These are phyloP conservation scores for Equus przewalskii DNA, from an alignment of 2,113 vertebrate genomes.

Conservation along the genomic window DNA sequence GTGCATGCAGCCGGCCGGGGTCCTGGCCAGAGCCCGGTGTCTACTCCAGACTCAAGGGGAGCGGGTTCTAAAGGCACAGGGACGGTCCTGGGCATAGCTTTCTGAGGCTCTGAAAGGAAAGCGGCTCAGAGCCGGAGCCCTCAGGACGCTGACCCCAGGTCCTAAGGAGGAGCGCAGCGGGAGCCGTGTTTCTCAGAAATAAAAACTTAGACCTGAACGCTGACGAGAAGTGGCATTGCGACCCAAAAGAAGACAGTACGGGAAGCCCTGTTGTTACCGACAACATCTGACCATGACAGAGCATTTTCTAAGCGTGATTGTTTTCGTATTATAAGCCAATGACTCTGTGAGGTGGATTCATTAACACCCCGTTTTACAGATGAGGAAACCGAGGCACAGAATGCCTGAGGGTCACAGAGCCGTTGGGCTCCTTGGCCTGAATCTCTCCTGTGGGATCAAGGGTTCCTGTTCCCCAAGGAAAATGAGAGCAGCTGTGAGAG, in stretches of 20 bases:
- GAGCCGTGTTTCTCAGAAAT: fast-evolving
- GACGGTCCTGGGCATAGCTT: not conserved
- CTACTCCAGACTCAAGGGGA: not conserved
- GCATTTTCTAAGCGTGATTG: fast-evolving
- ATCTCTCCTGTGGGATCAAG: fast-evolving
- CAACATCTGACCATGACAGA: fast-evolving
- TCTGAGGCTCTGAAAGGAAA: not conserved
- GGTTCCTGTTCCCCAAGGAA: not conserved
- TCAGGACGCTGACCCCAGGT: not conserved
- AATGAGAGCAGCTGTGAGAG: not conserved
- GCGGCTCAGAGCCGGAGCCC: not conserved
- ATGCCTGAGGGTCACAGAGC: not conserved
- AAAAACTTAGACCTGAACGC: fast-evolving
- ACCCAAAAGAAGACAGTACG: not conserved
- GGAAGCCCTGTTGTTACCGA: not conserved
- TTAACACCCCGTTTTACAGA: not conserved
- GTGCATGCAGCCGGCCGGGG: not conserved
- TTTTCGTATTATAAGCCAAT: not conserved
- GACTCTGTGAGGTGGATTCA: not conserved
- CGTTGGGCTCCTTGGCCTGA: not conserved
- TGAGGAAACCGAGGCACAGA: not conserved
- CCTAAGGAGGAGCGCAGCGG: not conserved
- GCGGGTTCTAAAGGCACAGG: not conserved
- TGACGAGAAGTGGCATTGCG: not conserved
- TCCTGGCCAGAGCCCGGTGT: too few relatives aligned